A percentile compares a stretch with the other conserved stretches of the same genome.
Evolutionary conservation across 2,888 invertebrate genomes (phyloP).

Genomic region (Campaea margaritaria): DNA sequence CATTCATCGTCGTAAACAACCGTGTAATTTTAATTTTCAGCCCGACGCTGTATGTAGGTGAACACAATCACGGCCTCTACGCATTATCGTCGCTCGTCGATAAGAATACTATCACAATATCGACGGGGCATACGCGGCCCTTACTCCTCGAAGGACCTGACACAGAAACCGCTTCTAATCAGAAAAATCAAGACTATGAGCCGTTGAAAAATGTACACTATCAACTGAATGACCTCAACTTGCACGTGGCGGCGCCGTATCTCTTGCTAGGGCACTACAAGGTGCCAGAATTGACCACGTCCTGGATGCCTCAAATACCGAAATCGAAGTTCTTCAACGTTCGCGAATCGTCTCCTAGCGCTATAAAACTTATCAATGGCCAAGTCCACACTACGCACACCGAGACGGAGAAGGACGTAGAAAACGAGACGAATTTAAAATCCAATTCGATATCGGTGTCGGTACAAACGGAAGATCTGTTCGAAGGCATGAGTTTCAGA

Average conservation of each 20-base stretch:
- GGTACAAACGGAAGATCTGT: slow-evolving; percentile 86
- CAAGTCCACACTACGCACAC: slow-evolving; percentile 60
- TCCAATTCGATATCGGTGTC: slow-evolving; percentile 77
- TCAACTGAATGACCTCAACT: slow-evolving; percentile 72
- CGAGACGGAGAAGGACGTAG: slow-evolving; percentile 66
- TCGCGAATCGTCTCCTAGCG: slow-evolving; percentile 56
- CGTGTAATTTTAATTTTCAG: slow-evolving; percentile 78
- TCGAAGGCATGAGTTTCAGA: slow-evolving; percentile 71
- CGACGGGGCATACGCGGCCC: slow-evolving; percentile 88
- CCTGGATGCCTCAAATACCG: slow-evolving; percentile 76
- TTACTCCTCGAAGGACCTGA: slow-evolving; percentile 91
- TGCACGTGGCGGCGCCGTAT: slow-evolving; percentile 76
- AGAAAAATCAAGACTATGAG: slow-evolving; percentile 69
- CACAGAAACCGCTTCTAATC: slow-evolving; percentile 45
- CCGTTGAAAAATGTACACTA: slow-evolving; percentile 81
- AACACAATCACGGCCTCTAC: slow-evolving; percentile 93
- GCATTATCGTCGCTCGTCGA: slow-evolving; percentile 97
- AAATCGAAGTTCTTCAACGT: slow-evolving; percentile 65
- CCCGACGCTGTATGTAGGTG: slow-evolving; percentile 96
- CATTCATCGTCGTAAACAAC: slow-evolving; percentile 9
- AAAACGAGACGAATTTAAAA: slow-evolving; percentile 77
- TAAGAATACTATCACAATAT: slow-evolving; percentile 93
- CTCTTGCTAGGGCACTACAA: slow-evolving; percentile 89
- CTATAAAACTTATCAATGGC: slow-evolving; percentile 72
- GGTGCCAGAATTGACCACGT: slow-evolving; percentile 86